Percentiles rank a stretch among this genome's conserved stretches.
Evolutionary conservation across 2,113 vertebrate species (phyloP).

Genomic region (Myiozetetes cayanensis): DNA sequence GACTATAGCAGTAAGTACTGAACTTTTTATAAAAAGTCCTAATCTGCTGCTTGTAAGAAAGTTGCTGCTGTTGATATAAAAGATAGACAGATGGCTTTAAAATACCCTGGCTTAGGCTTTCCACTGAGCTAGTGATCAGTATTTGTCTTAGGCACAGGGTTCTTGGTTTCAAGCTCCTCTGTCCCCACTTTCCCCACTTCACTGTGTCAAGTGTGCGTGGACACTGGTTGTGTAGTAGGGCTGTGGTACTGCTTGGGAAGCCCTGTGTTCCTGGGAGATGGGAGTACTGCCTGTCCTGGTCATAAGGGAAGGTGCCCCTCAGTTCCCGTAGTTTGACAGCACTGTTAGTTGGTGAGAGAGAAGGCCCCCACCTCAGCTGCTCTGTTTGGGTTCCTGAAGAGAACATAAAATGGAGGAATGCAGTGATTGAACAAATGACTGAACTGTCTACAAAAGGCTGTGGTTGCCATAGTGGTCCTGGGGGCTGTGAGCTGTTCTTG

Average conservation of each 20-base stretch:
- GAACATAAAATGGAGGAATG: background rate
- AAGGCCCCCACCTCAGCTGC: background rate
- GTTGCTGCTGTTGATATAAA: background rate
- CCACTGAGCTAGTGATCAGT: background rate
- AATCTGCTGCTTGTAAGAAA: slow-evolving; percentile 34
- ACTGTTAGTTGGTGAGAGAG: background rate
- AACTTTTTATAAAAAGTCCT: slow-evolving; percentile 42
- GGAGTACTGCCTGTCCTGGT: background rate
- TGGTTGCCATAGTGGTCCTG: fast-evolving
- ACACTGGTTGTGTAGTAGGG: background rate
- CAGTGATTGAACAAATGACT: fast-evolving
- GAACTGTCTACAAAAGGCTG: background rate
- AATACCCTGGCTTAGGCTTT: background rate
- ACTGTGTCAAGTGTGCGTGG: fast-evolving
- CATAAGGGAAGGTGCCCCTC: background rate
- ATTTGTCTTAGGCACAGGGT: background rate
- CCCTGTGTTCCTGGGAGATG: fast-evolving
- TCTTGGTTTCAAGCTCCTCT: background rate
- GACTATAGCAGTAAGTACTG: slow-evolving; percentile 95
- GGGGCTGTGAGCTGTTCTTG: background rate
- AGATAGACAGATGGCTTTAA: background rate
- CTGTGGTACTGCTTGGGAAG: background rate
- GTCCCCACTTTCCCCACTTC: background rate
- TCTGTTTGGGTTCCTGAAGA: background rate
- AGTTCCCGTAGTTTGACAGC: background rate